Evolutionary conservation across 2,888 invertebrate genomes (phyloP), one percentile per base, ranked within the genome.

Genomic region (Eilema sororculum): DNA sequence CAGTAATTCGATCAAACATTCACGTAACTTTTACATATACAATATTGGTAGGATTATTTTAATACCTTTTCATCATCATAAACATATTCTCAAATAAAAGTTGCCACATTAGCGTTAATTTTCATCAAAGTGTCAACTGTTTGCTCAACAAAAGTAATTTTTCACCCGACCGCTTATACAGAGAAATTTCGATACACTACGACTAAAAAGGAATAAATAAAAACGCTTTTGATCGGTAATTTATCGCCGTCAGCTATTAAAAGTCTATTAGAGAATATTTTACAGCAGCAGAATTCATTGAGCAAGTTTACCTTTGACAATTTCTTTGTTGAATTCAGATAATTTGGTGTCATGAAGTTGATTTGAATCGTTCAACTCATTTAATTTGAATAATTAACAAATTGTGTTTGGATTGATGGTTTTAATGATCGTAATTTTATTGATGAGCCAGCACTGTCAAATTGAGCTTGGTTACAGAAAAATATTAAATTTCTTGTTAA

Each of bases 101-200:
- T 76, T 76, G 52, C 33, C 57, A 68, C 72, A 77, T 80, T 76
- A 74, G 60, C 60, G 67, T 65, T 74, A 72, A 78, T 82, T 81
- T 76, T 68, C 74, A 73, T 75, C 66, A 74, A 73, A 74, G 71
- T 74, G 73, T 67, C 65, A 68, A 69, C 69, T 73, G 72, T 69
- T 78, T n/a, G 24, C 56, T 28, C 58, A 78, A 82, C 72, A 81
- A 80, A 76, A 78, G 74, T 71, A 78, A 82, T 84, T 84, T 82
- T 79, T 83, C 76, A 79, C 72, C 67, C 72, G 64, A 79, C 71
- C 78, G 78, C 76, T 78, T n/a, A 60, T 64, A 58, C 66, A 33
- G 65, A 28, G 68, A 68, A 75, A 76, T 72, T 78, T 65, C 65
- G 41, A 74, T 75, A 78, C 65, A 73, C 25, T 65, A 64, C 24